Evolutionary conservation across 2,888 invertebrate species (phyloP).

Genomic region (Sinodicranocentrus sp.): DNA sequence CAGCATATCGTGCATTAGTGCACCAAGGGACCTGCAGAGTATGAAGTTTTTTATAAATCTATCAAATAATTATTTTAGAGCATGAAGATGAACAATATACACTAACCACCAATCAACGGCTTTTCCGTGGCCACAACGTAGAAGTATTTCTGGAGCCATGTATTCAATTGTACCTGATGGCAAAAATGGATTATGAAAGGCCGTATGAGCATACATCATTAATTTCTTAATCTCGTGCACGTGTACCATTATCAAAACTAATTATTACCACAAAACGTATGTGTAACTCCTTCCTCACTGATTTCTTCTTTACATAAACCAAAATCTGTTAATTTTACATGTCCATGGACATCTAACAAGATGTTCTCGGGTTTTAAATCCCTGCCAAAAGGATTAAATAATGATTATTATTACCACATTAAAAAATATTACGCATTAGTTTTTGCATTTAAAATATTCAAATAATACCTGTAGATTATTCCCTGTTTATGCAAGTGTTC

Average conservation of each 20-base stretch:
- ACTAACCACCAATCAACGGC: constrained; percentile 94
- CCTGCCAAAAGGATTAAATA: constrained; percentile 80
- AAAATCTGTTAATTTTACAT: constrained; percentile 99
- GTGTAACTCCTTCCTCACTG: constrained; percentile 81
- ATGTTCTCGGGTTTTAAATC: constrained; percentile 99
- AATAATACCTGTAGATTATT: constrained; percentile 89
- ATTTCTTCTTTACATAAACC: constrained; percentile 97
- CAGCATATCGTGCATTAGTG: constrained; percentile 99
- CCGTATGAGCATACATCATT: too few relatives aligned
- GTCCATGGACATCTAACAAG: constrained; percentile 94
- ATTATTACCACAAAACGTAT: constrained; percentile 99
- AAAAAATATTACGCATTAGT: not conserved
- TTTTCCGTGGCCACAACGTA: constrained; percentile 97
- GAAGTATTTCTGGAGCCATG: constrained; percentile 99
- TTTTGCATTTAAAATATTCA: not conserved
- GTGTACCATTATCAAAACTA: too few relatives aligned
- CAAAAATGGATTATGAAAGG: too few relatives aligned
- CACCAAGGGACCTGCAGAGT: constrained; percentile 96
- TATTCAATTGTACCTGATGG: constrained; percentile 70
- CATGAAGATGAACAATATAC: too few relatives aligned
- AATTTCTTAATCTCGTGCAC: too few relatives aligned
- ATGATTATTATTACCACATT: not conserved
- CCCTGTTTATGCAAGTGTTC: constrained; percentile 98
- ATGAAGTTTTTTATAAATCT: too few relatives aligned
- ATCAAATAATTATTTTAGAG: too few relatives aligned